Conservation (phyloP, 2,113 vertebrate species). For the Semicossyphus pulcher region DNA sequence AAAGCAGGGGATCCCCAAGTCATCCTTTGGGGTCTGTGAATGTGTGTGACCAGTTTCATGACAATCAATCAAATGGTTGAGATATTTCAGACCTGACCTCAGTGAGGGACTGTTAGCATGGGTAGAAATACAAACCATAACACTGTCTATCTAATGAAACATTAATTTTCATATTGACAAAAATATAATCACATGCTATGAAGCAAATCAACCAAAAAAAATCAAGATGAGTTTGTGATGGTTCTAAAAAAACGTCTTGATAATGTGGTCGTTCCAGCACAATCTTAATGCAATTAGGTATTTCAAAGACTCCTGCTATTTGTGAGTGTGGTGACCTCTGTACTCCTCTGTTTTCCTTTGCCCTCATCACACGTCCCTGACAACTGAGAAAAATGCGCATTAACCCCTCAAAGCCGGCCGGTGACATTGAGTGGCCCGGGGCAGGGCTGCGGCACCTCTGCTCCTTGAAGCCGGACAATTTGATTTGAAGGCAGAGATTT, state of each 20-base stretch:
- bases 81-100: too few species aligned
- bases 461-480: constrained; percentile 69
- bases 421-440: constrained; percentile 71
- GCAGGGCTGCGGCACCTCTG: constrained; percentile 59
- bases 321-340: constrained; percentile 54
- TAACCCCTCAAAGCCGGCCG: constrained; percentile 70
- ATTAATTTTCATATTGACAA: too few species aligned
- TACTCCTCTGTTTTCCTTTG: constrained; percentile 59
- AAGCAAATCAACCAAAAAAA: neutral
- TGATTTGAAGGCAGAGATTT: constrained; percentile 68
- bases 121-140: too few species aligned
- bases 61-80: too few species aligned
- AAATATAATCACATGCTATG: neutral
- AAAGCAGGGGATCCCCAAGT: too few species aligned
- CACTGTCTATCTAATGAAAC: too few species aligned
- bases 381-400: constrained; percentile 70
- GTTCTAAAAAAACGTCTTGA: constrained; percentile 1
- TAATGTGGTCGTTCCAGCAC: constrained; percentile 1
- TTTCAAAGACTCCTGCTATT: constrained; percentile 55
- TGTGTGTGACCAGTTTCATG: too few species aligned
- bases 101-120: too few species aligned
- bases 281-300: constrained; percentile 22
- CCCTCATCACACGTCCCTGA: constrained; percentile 62
- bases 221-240: neutral
- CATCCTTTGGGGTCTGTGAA: too few species aligned